phyloP scores from a whole-genome alignment of 2,888 invertebrate species.

The Girardia tigrina region DNA sequence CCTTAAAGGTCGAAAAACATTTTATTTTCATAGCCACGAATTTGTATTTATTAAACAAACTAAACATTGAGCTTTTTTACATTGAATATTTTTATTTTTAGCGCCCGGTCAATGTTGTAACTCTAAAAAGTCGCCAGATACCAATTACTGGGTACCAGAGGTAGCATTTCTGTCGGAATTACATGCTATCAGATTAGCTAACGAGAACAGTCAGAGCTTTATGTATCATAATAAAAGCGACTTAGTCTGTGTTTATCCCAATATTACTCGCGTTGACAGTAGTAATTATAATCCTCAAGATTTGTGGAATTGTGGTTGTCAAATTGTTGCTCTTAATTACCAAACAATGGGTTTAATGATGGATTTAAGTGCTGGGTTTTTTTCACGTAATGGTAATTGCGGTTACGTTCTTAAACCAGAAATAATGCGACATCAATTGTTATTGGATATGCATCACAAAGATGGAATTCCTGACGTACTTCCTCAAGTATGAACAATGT shows the following conservation, averaged over 20 bases:
- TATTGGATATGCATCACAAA: conserved; percentile 21
- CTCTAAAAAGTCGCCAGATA: neutral
- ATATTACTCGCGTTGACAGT: conserved; percentile 55
- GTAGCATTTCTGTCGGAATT: conserved; percentile 54
- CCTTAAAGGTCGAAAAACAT: too few species aligned
- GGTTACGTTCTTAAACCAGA: conserved; percentile 57
- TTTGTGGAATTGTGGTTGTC: conserved; percentile 56
- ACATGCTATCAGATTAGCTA: conserved; percentile 50
- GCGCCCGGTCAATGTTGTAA: neutral
- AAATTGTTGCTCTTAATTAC: conserved; percentile 54
- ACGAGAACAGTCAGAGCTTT: conserved; percentile 46
- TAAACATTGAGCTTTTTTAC: too few species aligned
- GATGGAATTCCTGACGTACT: conserved; percentile 33
- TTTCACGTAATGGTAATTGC: conserved; percentile 56
- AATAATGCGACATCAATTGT: conserved; percentile 52
- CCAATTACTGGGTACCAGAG: conserved; percentile 40
- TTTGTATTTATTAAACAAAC: too few species aligned
- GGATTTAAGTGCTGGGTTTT: conserved; percentile 57
- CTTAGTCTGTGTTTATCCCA: conserved; percentile 54
- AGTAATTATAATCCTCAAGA: conserved; percentile 56
- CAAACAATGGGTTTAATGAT: conserved; percentile 57
- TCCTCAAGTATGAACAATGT: conserved; percentile 25
- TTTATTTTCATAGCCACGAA: too few species aligned
- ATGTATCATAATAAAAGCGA: conserved; percentile 50
- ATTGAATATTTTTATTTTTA: neutral